Evolutionary conservation across 30 jellyfish, hydroid and myxozoan genomes (phyloP).

Genomic region (Phacellophora camtschatica): DNA sequence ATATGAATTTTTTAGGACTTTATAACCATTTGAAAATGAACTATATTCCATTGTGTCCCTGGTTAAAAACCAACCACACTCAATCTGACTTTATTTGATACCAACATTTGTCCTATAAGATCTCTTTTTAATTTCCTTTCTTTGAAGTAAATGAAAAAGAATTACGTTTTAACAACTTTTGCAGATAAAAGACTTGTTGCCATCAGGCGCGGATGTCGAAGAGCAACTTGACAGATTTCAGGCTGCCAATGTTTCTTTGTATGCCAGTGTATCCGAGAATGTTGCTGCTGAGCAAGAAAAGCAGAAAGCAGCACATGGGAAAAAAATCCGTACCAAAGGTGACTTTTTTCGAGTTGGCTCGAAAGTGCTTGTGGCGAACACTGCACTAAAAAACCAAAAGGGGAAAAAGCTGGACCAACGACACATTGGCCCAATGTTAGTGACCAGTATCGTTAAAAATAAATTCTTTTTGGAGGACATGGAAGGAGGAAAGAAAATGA

Average conservation of each 20-base stretch:
- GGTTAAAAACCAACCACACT: too few relatives aligned
- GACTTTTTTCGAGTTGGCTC: neutral
- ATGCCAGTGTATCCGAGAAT: too few relatives aligned
- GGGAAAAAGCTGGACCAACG: conserved; percentile 8
- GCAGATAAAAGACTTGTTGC: neutral
- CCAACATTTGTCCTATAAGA: too few relatives aligned
- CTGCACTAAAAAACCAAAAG: neutral
- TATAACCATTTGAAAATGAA: too few relatives aligned
- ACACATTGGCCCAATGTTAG: neutral
- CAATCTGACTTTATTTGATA: too few relatives aligned
- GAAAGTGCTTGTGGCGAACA: neutral
- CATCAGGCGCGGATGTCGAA: neutral
- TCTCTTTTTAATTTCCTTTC: too few relatives aligned
- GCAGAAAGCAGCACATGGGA: neutral
- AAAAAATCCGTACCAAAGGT: neutral
- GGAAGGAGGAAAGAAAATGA: neutral
- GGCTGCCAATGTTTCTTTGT: neutral
- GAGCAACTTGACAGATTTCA: neutral
- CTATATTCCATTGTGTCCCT: too few relatives aligned
- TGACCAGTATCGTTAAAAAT: neutral
- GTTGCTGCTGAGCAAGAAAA: neutral
- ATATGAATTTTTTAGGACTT: too few relatives aligned
- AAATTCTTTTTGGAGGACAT: neutral
- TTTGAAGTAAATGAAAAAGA: too few relatives aligned
- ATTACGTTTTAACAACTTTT: too few relatives aligned